phyloP scores from a whole-genome alignment of 2,113 vertebrate genomes.

The Rhineura floridana region DNA sequence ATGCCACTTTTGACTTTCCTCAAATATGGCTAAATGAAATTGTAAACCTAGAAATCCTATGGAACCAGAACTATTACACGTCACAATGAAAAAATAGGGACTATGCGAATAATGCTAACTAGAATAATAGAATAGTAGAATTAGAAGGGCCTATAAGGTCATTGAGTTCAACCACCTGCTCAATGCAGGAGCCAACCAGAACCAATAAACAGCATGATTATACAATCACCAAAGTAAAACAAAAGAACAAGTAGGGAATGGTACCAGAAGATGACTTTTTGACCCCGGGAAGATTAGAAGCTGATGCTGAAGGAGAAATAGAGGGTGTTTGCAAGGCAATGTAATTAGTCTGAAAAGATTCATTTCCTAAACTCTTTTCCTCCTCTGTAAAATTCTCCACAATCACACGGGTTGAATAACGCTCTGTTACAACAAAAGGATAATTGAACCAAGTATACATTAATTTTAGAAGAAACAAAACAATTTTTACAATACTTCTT shows the following conservation, averaged over 20 bases:
- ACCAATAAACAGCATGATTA: neutral
- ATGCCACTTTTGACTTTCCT: neutral
- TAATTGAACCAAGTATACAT: neutral
- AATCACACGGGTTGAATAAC: neutral
- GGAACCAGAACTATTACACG: neutral
- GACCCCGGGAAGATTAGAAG: slow-evolving; percentile 41
- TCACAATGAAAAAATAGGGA: neutral
- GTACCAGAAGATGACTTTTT: slow-evolving; percentile 72
- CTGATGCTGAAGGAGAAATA: slow-evolving; percentile 39
- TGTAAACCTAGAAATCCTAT: too few species aligned
- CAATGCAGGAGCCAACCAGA: too few species aligned
- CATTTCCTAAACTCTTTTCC: slow-evolving; percentile 42
- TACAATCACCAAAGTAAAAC: neutral
- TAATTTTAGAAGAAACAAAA: neutral
- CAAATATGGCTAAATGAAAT: neutral
- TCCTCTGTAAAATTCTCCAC: slow-evolving; percentile 54
- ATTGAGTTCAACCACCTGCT: too few species aligned
- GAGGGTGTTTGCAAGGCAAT: slow-evolving; percentile 26
- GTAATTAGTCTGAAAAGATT: slow-evolving; percentile 22
- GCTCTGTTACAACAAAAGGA: slow-evolving; percentile 42
- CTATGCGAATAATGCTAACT: neutral
- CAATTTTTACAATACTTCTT: too few species aligned
- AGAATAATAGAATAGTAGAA: too few species aligned
- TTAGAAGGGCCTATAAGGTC: too few species aligned
- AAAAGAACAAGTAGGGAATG: neutral